Base-by-base conservation (phyloP, 1,140 invertebrate genomes). In the Sinella curviseta region DNA sequence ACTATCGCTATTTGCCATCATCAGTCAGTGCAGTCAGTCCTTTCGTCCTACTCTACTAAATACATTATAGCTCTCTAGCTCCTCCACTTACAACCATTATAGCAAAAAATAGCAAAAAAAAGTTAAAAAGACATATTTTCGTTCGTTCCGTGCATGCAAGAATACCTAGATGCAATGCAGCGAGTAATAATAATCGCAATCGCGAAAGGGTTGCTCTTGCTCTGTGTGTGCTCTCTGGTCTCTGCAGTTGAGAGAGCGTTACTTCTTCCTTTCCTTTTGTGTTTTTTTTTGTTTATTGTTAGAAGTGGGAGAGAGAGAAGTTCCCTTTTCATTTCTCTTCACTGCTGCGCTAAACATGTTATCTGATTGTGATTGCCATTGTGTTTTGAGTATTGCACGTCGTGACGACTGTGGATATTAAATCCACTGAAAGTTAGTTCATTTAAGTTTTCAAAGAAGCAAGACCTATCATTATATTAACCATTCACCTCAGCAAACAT, bases 401-500 rank as follows among this genome's bases (percentile, higher is more conserved):
- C 39, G 39, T 48, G 39, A 48, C 39, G 39, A 48, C 39, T 48
- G 39, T 48, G 39, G 39, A 48, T 48, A 48, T 48, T 48, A 48
- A 48, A 48, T 48, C n/a, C n/a, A n/a, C n/a, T n/a, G n/a, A n/a
- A n/a, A n/a, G n/a, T n/a, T n/a, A n/a, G n/a, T n/a, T n/a, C n/a
- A n/a, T n/a, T n/a, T n/a, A n/a, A n/a, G n/a, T n/a, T n/a, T n/a
- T n/a, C n/a, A n/a, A 48, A 48, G 39, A 8, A 8, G 39, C 20
- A 48, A 48, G 39, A 20, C 39, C 57, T 60, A 60, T 60, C 57
- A 60, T 60, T 60, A 60, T 60, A n/a, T 26, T 60, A 60, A 60
- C 24, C 24, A 60, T 60, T 60, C 57, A 26, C 57, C 57, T 60
- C 57, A 60, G 4, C 57, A 48, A 48, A 48, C 8, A 48, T 12